Evolutionary conservation across 2,113 vertebrate species (phyloP), one percentile per base, ranked within the genome.

Genomic region (Rhinopithecus roxellana): DNA sequence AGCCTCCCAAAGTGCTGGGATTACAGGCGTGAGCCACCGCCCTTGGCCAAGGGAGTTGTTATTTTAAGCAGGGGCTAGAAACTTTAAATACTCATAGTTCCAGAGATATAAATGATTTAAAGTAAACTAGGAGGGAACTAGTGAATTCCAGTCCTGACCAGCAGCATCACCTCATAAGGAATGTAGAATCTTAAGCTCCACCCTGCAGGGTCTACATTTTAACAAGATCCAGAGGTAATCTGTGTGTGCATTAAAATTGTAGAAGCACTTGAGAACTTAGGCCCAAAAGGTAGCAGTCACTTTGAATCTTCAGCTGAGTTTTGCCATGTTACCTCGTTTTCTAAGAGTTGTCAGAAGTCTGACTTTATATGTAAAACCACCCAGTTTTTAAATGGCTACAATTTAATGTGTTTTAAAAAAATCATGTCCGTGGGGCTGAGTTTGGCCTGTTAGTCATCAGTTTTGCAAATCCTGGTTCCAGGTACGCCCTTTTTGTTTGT

Each of bases 51-150:
- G 12, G 30, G 79, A 79, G 70, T 78, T 93, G n/a, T 2, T 94
- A 45, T 93, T 94, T 82, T 90, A 87, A 95, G 69, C n/a, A 74
- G 35, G 27, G 38, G 4, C 67, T 78, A 78, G 69, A 90, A 89
- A 90, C 12, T 72, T 96, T 96, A 90, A 95, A 81, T 89, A n/a
- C 14, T 10, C 23, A 20, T 35, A 78, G 82, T 96, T 88, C 6
- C n/a, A 74, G 74, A 61, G 50, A 80, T 45, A 57, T 32, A 89
- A 79, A 57, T 67, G 38, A 89, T 40, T 64, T 74, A 25, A 89
- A 70, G 67, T 64, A 87, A 89, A 85, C 3, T 40, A 38, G 38
- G 8, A 81, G 55, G 30, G 57, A 48, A 48, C 45, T 81, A 38
- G 27, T 77, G 45, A 82, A 92, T 82, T 90, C 27, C 23, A 79